A percentile compares a stretch with the other conserved stretches of the same genome.
phyloP scores from a whole-genome alignment of 2,888 invertebrate genomes.

The Allolobophora icterica region DNA sequence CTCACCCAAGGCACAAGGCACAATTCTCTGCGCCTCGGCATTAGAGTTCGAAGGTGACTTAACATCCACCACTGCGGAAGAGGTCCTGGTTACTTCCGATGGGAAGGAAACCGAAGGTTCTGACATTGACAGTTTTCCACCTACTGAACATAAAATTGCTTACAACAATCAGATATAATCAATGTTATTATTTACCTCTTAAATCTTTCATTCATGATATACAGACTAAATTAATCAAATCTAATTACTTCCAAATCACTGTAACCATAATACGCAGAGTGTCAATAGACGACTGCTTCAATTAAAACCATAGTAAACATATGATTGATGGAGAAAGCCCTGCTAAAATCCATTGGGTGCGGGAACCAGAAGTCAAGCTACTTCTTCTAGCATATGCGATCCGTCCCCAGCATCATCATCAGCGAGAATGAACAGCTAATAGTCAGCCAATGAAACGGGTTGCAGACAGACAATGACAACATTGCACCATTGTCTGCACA shows the following conservation, averaged over 20 bases:
- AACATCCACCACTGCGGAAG: neutral
- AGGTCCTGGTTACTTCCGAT: neutral
- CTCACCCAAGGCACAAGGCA: neutral
- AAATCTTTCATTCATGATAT: neutral
- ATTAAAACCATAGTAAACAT: neutral
- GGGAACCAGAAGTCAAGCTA: neutral
- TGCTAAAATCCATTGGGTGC: neutral
- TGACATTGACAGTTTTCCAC: constrained; percentile 17
- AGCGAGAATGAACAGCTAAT: no score
- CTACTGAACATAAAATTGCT: neutral
- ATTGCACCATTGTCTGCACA: no score
- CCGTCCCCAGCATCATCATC: no score
- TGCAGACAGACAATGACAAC: no score
- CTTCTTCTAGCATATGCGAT: no score
- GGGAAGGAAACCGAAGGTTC: neutral
- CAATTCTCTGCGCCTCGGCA: neutral
- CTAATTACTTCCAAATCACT: neutral
- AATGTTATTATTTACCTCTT: neutral
- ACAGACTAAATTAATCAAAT: neutral
- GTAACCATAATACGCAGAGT: neutral
- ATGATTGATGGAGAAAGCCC: neutral
- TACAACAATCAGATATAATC: neutral
- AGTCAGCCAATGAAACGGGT: no score
- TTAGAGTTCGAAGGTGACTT: constrained; percentile 17
- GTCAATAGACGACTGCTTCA: neutral